Evolutionary conservation across 2,888 invertebrate genomes (phyloP).

Genomic region (Pristionchus maxplancki): DNA sequence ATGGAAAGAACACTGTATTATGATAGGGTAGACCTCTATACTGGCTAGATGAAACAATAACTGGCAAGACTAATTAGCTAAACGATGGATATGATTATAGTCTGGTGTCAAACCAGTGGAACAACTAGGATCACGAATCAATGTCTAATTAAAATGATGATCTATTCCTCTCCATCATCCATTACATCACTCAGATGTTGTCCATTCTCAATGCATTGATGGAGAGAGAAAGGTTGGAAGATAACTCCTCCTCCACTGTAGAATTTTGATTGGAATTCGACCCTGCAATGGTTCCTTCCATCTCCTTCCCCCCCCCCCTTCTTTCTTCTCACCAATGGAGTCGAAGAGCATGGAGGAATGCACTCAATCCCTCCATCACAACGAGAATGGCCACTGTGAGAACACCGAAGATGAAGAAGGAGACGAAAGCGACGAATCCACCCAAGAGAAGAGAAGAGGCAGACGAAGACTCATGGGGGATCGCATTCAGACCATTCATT

Average conservation of each 20-base stretch:
- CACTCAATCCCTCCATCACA: constrained; percentile 77
- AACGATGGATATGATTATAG: constrained; percentile 8
- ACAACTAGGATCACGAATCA: not conserved
- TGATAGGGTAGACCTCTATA: not conserved
- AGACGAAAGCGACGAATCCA: constrained; percentile 81
- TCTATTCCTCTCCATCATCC: constrained; percentile 40
- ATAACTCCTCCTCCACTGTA: constrained; percentile 91
- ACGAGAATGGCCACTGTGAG: constrained; percentile 76
- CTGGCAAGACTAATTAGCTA: constrained; percentile 4
- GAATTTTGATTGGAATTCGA: constrained; percentile 99
- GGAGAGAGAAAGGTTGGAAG: constrained; percentile 90
- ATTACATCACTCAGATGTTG: constrained; percentile 32
- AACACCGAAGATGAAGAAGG: constrained; percentile 90
- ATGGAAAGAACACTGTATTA: not conserved
- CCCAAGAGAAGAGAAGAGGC: not conserved
- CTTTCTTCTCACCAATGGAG: constrained; percentile 69
- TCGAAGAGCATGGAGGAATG: constrained; percentile 74
- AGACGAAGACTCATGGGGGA: not conserved
- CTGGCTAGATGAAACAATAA: not conserved
- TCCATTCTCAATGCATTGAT: constrained; percentile 55
- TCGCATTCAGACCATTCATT: constrained; percentile 58
- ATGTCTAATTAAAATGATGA: not conserved
- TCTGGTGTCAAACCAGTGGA: not conserved
- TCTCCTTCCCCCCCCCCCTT: not conserved
- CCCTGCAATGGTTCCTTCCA: constrained; percentile 81